Percentiles rank a stretch among this genome's conserved stretches.
These are phyloP conservation scores for Brachyistius frenatus DNA, from an alignment of 2,113 vertebrate species.

Conservation along the genomic window DNA sequence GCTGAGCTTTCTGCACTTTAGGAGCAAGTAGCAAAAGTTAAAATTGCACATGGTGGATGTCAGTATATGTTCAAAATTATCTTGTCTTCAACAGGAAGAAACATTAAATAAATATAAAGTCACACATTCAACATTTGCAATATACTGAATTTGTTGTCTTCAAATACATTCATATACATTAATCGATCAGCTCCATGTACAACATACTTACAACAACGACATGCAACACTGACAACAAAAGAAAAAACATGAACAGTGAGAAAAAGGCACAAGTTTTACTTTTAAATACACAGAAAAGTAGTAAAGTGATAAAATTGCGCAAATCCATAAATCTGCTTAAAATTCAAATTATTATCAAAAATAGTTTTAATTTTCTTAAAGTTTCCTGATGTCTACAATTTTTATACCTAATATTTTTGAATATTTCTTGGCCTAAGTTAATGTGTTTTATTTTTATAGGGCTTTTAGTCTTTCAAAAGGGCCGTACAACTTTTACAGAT, in stretches of 20 bases:
- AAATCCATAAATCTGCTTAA: slow-evolving; percentile 17
- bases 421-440: not conserved
- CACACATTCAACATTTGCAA: not conserved
- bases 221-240: slow-evolving; percentile 23
- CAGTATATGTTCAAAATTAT: not conserved
- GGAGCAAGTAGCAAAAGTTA: slow-evolving; percentile 16
- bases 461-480: not conserved
- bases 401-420: slow-evolving; percentile 1
- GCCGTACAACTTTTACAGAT: not conserved
- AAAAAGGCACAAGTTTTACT: slow-evolving; percentile 52
- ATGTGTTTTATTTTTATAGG: not conserved
- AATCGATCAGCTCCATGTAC: slow-evolving; percentile 22
- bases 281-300: not conserved
- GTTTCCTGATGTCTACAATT: not conserved
- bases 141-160: not conserved
- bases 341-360: slow-evolving; percentile 21
- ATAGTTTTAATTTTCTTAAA: not conserved
- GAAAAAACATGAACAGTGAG: not conserved
- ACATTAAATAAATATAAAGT: slow-evolving; percentile 13
- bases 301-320: not conserved
- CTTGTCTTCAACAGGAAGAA: not conserved
- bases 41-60: not conserved
- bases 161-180: slow-evolving; percentile 31
- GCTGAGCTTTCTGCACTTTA: slow-evolving; percentile 17
- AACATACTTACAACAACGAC: slow-evolving; percentile 16